Percentiles rank a stretch among this genome's conserved stretches.
These are phyloP conservation scores for Pholis gunnellus DNA, from an alignment of 2,113 vertebrate species.

Conservation along the genomic window DNA sequence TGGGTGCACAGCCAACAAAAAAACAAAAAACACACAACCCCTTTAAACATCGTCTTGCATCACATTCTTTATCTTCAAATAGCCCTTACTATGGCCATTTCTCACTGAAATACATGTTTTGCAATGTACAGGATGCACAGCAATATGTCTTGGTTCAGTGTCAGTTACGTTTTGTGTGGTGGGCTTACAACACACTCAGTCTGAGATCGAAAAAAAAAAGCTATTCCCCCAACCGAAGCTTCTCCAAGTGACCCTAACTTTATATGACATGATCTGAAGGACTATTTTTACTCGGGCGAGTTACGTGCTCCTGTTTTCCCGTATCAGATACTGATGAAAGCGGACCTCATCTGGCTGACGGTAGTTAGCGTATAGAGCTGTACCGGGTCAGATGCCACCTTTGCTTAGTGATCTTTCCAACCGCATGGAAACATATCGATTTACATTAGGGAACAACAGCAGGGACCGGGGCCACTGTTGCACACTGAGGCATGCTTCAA, in stretches of 20 bases:
- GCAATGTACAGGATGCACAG: neutral
- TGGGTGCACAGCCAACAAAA: conserved; percentile 37
- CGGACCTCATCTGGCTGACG: conserved; percentile 71
- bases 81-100: neutral
- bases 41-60: conserved; percentile 39
- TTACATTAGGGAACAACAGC: conserved; percentile 73
- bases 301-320: conserved; percentile 55
- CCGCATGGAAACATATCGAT: conserved; percentile 79
- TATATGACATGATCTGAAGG: conserved; percentile 62
- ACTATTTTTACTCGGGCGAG: conserved; percentile 64
- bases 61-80: conserved; percentile 48
- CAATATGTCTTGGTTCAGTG: conserved; percentile 15
- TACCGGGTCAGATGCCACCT: conserved; percentile 78
- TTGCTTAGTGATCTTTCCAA: conserved; percentile 76
- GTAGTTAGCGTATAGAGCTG: conserved; percentile 72
- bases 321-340: conserved; percentile 75
- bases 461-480: conserved; percentile 36
- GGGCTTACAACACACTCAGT: neutral
- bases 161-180: neutral
- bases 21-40: conserved; percentile 35
- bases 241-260: conserved; percentile 57
- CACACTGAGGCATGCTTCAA: conserved; percentile 60
- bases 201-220: conserved; percentile 7
- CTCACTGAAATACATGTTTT: conserved; percentile 15
- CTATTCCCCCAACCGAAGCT: conserved; percentile 9